A percentile compares a stretch with the other conserved stretches of the same genome.
These are phyloP conservation scores for Narcine bancroftii DNA, from an alignment of 2,113 vertebrate species.

Conservation along the genomic window DNA sequence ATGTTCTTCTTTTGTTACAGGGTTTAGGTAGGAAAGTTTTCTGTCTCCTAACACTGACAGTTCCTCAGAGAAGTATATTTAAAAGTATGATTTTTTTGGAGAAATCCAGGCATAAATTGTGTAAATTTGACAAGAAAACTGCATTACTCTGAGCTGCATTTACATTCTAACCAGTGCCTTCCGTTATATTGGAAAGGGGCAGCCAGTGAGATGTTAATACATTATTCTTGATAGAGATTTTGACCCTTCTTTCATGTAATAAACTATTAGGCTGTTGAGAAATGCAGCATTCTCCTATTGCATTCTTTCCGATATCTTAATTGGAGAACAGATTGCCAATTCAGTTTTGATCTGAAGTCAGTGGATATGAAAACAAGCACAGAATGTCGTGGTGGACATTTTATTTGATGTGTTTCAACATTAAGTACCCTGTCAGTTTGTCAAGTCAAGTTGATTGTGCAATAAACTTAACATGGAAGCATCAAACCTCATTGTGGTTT, in stretches of 20 bases:
- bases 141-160: neutral
- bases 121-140: neutral
- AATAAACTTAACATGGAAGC: no score
- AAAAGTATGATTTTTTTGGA: neutral
- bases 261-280: neutral
- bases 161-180: neutral
- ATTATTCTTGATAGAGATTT: neutral
- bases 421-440: neutral
- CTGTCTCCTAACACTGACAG: neutral
- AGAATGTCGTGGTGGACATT: neutral
- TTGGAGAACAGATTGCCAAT: neutral
- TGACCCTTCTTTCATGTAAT: neutral
- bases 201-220: neutral
- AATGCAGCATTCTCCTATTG: neutral
- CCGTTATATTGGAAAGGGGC: neutral
- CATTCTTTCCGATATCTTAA: neutral
- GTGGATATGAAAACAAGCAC: neutral
- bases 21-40: neutral
- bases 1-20: neutral
- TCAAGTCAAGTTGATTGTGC: no score
- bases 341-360: neutral
- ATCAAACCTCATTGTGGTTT: neutral
- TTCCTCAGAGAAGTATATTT: neutral
- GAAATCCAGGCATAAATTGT: neutral
- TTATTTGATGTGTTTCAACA: neutral